Base-by-base conservation (phyloP, 2,888 invertebrate genomes). In the Idaea straminata region DNA sequence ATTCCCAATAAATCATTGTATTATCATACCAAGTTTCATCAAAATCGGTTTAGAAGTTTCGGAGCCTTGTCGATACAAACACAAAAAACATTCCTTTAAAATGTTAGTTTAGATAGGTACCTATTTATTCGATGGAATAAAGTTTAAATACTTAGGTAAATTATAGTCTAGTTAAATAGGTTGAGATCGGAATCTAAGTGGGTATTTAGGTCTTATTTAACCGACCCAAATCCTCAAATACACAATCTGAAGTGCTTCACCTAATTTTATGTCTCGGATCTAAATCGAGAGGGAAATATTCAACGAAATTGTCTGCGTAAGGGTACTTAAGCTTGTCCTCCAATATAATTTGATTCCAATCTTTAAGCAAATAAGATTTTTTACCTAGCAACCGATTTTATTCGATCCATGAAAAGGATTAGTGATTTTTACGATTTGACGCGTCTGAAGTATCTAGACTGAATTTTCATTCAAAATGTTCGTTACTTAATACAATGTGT, bases 191-290 rank as follows among this genome's bases (percentile, higher is more conserved):
- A 58, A 15, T 15, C 15, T 58, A 58, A 58, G 15, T 58, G 15
- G 58, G 58, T 58, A 7, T 58, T 15, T 15, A 58, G 16, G 15
- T 57, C 58, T 58, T 58, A 59, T 61, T 64, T 25, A n/a, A 36
- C 35, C 47, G 10, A 47, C 4, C 7, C 13, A 25, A 47, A 47
- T 47, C 47, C 47, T 47, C 47, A 3, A 47, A 13, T 47, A 47
- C 13, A 47, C 25, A 10, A 13, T 47, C 10, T 47, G 7, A 47
- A 47, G 47, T 47, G 47, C 47, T 47, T 47, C 4, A 47, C 13
- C 47, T 47, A 47, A 47, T 47, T 47, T 47, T 47, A 47, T 47
- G 47, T 47, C 47, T 47, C 13, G 13, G 1, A 13, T 47, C 47
- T 47, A 47, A 47, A 47, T 47, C 47, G 47, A 13, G 47, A 47